Percentiles rank a stretch among this genome's conserved stretches.
Evolutionary conservation across 30 jellyfish, hydroid and myxozoan genomes (phyloP).

Genomic region (Catostylus mosaicus): DNA sequence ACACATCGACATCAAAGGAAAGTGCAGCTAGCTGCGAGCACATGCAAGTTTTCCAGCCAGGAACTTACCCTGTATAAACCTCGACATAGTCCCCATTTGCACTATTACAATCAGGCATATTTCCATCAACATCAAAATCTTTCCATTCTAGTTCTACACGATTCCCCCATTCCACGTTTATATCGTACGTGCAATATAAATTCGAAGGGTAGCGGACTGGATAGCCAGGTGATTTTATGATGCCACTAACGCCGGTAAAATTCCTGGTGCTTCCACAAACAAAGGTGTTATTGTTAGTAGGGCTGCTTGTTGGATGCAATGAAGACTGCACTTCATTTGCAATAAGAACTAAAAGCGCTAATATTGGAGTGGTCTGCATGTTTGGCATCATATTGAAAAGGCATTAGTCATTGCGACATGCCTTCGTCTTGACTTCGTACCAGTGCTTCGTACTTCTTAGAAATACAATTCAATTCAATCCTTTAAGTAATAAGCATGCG

Average conservation of each 20-base stretch:
- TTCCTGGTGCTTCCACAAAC: constrained; percentile 2
- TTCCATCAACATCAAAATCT: constrained; percentile 57
- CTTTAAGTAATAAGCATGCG: no score
- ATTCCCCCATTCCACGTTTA: constrained; percentile 18
- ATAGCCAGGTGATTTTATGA: constrained; percentile 28
- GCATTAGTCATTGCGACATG: no score
- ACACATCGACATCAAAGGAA: no score
- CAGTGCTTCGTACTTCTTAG: no score
- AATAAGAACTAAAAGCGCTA: no score
- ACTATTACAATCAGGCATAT: constrained; percentile 61
- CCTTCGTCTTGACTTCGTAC: no score
- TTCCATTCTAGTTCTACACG: constrained; percentile 55
- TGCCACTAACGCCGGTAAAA: neutral
- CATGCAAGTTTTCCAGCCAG: no score
- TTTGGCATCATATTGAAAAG: no score
- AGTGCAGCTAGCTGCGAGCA: no score
- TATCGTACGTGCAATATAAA: constrained; percentile 46
- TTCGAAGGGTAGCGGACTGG: constrained; percentile 48
- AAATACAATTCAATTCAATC: no score
- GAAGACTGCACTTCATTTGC: constrained; percentile 12
- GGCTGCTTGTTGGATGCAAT: constrained; percentile 12
- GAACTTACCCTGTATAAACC: constrained; percentile 40
- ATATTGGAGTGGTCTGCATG: no score
- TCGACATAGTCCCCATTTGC: constrained; percentile 40
- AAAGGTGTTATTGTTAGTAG: constrained; percentile 1